Evolutionary conservation across 2,113 vertebrate genomes (phyloP), one percentile per base, ranked within the genome.

Genomic region (Platysteira castanea): DNA sequence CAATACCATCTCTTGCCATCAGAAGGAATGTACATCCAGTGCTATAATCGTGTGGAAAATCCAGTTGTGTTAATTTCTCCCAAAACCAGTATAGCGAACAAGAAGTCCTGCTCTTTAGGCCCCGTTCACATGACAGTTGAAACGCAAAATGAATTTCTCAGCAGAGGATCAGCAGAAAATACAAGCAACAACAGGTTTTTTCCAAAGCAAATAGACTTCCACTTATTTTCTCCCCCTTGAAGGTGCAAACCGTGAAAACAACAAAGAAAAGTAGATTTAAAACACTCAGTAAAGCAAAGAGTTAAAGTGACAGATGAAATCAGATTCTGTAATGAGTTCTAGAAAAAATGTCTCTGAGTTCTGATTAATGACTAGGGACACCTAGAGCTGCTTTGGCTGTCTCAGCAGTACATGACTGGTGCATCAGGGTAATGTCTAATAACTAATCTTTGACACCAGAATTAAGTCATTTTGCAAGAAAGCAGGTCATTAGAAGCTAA

Each of bases 391-490:
- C 96, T 97, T 94, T 96, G 95, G 97, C 96, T 98, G 96, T 96
- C 98, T 98, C 98, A 97, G 97, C 97, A 98, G 95, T 97, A 97
- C 96, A 89, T 68, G 97, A 96, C 97, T 97, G 92, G 93, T 97
- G 76, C 91, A 94, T 96, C 87, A 86, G 96, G 97, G 95, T 97
- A 97, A 97, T 98, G 97, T 96, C 96, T 97, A 98, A 98, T 98
- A 98, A 98, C 98, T 98, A 98, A 98, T 98, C 97, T 98, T 98
- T 98, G 98, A 98, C 98, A 98, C 95, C 85, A 96, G 97, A 98
- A 98, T 98, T 97, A 98, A 98, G 98, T 98, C 98, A 97, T 98
- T 98, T 98, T 97, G 97, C 92, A 95, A 97, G 98, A 98, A 98
- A 98, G 97, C 94, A 97, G 97, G 98, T 98, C 98, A 98, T 98